These are phyloP conservation scores for Marasmarcha lunaedactyla DNA, from an alignment of 2,888 invertebrate genomes.

Conservation along the genomic window DNA sequence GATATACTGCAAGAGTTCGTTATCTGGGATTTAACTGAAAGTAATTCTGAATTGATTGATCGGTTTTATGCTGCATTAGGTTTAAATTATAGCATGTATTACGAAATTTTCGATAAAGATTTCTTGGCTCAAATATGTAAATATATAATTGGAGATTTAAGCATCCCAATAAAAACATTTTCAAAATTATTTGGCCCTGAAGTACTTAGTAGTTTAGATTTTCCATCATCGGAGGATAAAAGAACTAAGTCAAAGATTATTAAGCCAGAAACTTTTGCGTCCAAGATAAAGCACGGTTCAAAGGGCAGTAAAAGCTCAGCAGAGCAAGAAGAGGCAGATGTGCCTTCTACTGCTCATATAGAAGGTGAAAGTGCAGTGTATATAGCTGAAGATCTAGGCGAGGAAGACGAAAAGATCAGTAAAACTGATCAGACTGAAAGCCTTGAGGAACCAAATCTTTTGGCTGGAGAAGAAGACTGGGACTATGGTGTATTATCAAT, in stretches of 20 bases:
- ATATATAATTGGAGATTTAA: constrained; percentile 52
- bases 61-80: constrained; percentile 70
- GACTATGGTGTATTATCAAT: constrained; percentile 51
- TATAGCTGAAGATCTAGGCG: constrained; percentile 21
- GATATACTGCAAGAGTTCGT: constrained; percentile 48
- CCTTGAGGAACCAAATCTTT: constrained; percentile 27
- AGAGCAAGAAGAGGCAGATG: constrained; percentile 33
- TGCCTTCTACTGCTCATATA: constrained; percentile 22
- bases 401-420: constrained; percentile 23
- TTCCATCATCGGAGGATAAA: constrained; percentile 40
- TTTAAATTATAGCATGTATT: constrained; percentile 71
- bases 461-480: constrained; percentile 60
- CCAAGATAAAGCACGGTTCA: constrained; percentile 25
- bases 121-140: constrained; percentile 62
- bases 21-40: constrained; percentile 47
- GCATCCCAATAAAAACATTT: constrained; percentile 35
- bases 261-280: constrained; percentile 34
- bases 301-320: not conserved
- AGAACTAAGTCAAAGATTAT: constrained; percentile 42
- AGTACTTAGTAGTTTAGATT: constrained; percentile 39
- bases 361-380: constrained; percentile 18
- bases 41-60: constrained; percentile 63
- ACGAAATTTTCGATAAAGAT: constrained; percentile 63
- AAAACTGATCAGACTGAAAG: constrained; percentile 17
- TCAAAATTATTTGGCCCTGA: constrained; percentile 50